phyloP scores from a whole-genome alignment of 2,888 invertebrate species.

The Smittia aterrima region DNA sequence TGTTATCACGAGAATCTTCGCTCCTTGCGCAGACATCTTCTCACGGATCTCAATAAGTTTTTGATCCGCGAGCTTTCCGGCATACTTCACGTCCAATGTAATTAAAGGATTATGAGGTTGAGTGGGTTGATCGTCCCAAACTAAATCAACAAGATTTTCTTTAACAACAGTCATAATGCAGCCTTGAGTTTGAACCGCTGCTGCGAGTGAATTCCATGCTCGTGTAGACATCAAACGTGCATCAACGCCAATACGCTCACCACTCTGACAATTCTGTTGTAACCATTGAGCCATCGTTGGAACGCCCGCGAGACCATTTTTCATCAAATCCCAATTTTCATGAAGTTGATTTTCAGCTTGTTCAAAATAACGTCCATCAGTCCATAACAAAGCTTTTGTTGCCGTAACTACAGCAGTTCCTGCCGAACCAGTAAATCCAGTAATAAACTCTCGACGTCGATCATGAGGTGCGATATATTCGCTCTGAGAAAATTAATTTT shows the following conservation, averaged over 20 bases:
- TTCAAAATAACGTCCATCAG: conserved; percentile 93
- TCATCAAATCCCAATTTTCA: conserved; percentile 86
- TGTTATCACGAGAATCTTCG: conserved; percentile 67
- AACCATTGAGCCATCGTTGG: conserved; percentile 64
- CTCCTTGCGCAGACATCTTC: conserved; percentile 64
- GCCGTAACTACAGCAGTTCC: conserved; percentile 85
- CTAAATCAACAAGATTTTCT: conserved; percentile 71
- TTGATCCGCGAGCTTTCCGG: conserved; percentile 62
- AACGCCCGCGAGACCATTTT: conserved; percentile 60
- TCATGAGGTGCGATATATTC: conserved; percentile 89
- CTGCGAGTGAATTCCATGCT: conserved; percentile 60
- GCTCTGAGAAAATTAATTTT: conserved; percentile 56
- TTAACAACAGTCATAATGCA: conserved; percentile 65
- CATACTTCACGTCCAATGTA: conserved; percentile 55
- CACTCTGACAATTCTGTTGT: conserved; percentile 58
- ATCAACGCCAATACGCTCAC: conserved; percentile 71
- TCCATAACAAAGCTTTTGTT: conserved; percentile 83
- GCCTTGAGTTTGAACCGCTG: conserved; percentile 58
- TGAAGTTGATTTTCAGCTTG: conserved; percentile 85
- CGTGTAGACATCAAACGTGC: conserved; percentile 63
- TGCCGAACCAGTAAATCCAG: conserved; percentile 87
- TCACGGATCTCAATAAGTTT: conserved; percentile 66
- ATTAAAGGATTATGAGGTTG: conserved; percentile 57
- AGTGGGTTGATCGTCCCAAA: conserved; percentile 64
- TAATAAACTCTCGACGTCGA: conserved; percentile 77